Conservation (phyloP, 2,888 invertebrate species). For the Caenorhabditis plicata region DNA sequence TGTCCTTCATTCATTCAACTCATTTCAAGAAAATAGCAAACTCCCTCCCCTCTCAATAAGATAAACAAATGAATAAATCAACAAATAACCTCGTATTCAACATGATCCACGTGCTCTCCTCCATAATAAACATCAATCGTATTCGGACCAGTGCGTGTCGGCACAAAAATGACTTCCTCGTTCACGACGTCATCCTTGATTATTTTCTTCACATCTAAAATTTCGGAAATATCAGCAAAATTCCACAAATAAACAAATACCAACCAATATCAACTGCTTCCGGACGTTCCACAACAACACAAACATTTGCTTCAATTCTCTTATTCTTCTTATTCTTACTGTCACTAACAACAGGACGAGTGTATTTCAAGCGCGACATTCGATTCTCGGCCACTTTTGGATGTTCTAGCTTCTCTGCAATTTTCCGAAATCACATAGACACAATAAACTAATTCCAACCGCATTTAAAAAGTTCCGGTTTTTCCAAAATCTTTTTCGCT, state of each 20-base stretch:
- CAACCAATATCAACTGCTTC: constrained; percentile 14
- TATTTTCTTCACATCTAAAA: too few species aligned
- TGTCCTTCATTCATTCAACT: too few species aligned
- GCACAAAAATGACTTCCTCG: constrained; percentile 17
- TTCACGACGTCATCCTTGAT: too few species aligned
- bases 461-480: constrained; percentile 14
- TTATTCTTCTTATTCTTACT: constrained; percentile 11
- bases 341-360: constrained; percentile 4
- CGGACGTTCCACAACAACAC: constrained; percentile 17
- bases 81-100: constrained; percentile 32
- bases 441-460: constrained; percentile 1
- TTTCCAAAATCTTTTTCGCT: constrained; percentile 22
- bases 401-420: background rate
- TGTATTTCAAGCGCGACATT: constrained; percentile 2
- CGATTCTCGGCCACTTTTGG: constrained; percentile 10
- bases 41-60: constrained; percentile 1
- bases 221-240: background rate
- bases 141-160: constrained; percentile 29
- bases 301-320: constrained; percentile 5
- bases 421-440: background rate
- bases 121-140: constrained; percentile 28
- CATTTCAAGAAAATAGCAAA: too few species aligned
- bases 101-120: constrained; percentile 33
- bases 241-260: too few species aligned
- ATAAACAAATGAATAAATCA: too few species aligned